Evolutionary conservation across 2,888 invertebrate species (phyloP).

Genomic region (Meta bourneti): DNA sequence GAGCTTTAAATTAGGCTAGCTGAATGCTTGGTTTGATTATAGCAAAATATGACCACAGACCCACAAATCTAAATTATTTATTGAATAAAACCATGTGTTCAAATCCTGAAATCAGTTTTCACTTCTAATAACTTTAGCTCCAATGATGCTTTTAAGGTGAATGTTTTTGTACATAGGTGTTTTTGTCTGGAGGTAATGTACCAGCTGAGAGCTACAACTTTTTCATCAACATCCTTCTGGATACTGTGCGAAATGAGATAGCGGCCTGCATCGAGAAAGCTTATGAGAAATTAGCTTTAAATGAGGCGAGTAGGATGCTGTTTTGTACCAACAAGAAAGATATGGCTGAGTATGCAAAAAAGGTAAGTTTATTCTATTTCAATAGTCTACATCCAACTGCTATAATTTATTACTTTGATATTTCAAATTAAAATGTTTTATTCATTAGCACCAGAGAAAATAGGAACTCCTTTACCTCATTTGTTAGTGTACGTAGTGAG

Average conservation of each 20-base stretch:
- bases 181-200: slow-evolving; percentile 95
- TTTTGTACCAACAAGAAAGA: slow-evolving; percentile 90
- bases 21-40: too few relatives aligned
- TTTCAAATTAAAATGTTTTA: too few relatives aligned
- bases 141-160: too few relatives aligned
- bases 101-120: neutral
- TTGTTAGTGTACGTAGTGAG: too few relatives aligned
- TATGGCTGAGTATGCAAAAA: slow-evolving; percentile 89
- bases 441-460: too few relatives aligned
- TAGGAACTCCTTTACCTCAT: too few relatives aligned
- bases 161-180: slow-evolving; percentile 83
- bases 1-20: too few relatives aligned
- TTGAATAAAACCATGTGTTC: too few relatives aligned
- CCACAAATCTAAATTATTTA: too few relatives aligned
- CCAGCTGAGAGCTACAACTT: slow-evolving; percentile 97
- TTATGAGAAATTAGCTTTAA: slow-evolving; percentile 92
- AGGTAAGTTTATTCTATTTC: slow-evolving; percentile 83
- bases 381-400: slow-evolving; percentile 23
- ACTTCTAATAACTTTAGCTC: neutral
- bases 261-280: slow-evolving; percentile 98
- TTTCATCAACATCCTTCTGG: slow-evolving; percentile 96
- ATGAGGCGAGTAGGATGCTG: slow-evolving; percentile 93
- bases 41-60: too few relatives aligned
- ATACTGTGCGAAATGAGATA: slow-evolving; percentile 97
- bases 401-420: neutral